Conservation (phyloP, 2,797 vertebrate genomes). For the Tinamus major region DNA sequence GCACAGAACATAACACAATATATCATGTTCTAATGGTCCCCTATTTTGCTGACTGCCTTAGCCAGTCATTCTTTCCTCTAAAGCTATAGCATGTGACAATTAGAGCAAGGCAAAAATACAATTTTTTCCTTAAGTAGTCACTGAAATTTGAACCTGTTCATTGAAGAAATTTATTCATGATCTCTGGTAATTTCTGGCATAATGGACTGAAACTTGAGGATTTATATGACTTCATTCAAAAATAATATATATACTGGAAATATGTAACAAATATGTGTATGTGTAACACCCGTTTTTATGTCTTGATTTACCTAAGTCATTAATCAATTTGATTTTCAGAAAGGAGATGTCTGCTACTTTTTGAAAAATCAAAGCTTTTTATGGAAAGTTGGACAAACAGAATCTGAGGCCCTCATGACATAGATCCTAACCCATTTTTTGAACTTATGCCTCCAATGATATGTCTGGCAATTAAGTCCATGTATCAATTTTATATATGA, state of each 20-base stretch:
- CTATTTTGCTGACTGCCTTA: slow-evolving; percentile 10
- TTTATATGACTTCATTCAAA: slow-evolving; percentile 12
- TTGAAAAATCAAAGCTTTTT: neutral
- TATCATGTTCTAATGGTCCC: neutral
- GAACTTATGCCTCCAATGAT: neutral
- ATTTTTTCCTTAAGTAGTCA: slow-evolving; percentile 27
- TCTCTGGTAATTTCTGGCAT: slow-evolving; percentile 27
- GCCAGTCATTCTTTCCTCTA: slow-evolving; percentile 26
- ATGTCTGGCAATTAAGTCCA: neutral
- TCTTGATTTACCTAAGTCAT: neutral
- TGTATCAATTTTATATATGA: neutral
- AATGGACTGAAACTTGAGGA: slow-evolving; percentile 24
- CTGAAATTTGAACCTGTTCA: slow-evolving; percentile 44
- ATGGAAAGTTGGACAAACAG: neutral
- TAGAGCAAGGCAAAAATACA: slow-evolving; percentile 35
- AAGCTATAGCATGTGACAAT: neutral
- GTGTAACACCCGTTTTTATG: neutral
- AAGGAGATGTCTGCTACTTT: neutral
- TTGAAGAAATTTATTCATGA: slow-evolving; percentile 27
- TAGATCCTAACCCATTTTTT: neutral
- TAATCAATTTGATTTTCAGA: slow-evolving; percentile 23
- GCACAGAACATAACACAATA: slow-evolving; percentile 16
- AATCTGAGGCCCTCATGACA: neutral
- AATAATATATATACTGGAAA: neutral
- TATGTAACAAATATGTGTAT: neutral